Evolutionary conservation across 2,888 invertebrate species (phyloP).

Genomic region (Philonicus albiceps): DNA sequence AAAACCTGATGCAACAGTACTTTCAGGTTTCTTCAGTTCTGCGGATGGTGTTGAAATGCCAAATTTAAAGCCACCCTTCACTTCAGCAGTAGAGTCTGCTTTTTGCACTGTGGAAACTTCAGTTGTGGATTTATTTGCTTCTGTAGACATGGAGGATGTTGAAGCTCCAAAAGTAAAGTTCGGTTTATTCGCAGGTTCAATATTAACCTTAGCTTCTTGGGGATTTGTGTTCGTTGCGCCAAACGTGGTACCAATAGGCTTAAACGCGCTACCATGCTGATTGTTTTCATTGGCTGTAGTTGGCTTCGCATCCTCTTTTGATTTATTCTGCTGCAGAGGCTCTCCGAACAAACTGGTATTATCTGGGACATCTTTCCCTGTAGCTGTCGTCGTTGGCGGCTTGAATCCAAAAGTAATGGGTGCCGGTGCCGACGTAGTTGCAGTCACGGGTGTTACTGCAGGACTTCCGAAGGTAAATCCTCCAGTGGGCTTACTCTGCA

Average conservation of each 20-base stretch:
- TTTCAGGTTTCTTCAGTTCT: neutral
- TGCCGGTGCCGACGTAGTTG: neutral
- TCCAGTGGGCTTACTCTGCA: neutral
- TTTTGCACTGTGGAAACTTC: slow-evolving; percentile 35
- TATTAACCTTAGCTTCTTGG: neutral
- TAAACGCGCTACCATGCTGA: neutral
- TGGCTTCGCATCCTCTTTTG: slow-evolving; percentile 43
- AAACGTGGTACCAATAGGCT: slow-evolving; percentile 4
- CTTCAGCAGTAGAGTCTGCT: slow-evolving; percentile 40
- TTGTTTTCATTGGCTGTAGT: slow-evolving; percentile 13
- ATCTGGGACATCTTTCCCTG: slow-evolving; percentile 33
- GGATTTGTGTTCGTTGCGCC: neutral
- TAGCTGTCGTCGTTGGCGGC: neutral
- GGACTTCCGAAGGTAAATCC: slow-evolving; percentile 9
- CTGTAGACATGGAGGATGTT: slow-evolving; percentile 15
- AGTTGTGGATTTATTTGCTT: slow-evolving; percentile 40
- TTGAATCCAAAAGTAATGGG: slow-evolving; percentile 40
- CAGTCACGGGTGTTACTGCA: neutral
- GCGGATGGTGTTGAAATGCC: slow-evolving; percentile 22
- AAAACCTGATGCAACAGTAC: neutral
- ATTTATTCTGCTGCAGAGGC: neutral
- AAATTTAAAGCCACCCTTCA: slow-evolving; percentile 40
- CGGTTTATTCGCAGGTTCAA: slow-evolving; percentile 8
- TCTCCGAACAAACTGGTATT: slow-evolving; percentile 49
- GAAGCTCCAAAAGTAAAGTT: slow-evolving; percentile 43